Evolutionary conservation across 2,797 vertebrate species (phyloP).

Genomic region (Tragopan temminckii): DNA sequence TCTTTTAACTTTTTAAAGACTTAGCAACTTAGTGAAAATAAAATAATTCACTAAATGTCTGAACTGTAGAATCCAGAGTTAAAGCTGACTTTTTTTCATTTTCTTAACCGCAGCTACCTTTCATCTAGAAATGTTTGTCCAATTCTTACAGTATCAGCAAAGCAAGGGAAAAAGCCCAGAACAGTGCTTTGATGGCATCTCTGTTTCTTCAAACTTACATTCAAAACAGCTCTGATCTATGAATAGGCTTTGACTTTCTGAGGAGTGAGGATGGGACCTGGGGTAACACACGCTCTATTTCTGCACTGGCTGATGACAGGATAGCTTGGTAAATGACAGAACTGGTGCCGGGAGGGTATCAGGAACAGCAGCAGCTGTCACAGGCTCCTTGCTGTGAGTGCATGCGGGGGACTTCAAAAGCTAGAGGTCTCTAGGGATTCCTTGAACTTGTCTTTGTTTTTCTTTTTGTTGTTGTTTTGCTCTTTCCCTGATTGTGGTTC

Average conservation of each 20-base stretch:
- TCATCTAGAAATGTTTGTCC: not conserved
- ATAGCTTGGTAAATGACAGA: slow-evolving; percentile 40
- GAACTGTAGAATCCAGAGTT: not conserved
- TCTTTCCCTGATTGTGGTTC: not conserved
- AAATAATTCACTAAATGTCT: not conserved
- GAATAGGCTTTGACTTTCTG: slow-evolving; percentile 32
- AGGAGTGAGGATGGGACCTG: not conserved
- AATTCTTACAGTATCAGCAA: slow-evolving; percentile 1
- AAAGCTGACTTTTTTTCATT: not conserved
- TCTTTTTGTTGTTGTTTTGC: slow-evolving; percentile 23
- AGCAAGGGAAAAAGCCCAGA: not conserved
- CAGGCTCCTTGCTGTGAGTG: not conserved
- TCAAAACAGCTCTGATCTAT: slow-evolving; percentile 21
- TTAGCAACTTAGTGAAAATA: not conserved
- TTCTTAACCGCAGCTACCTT: not conserved
- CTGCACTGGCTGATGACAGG: slow-evolving; percentile 23
- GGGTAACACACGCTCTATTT: not conserved
- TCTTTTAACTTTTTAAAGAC: not conserved
- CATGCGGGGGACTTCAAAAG: slow-evolving; percentile 56
- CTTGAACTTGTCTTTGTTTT: slow-evolving; percentile 41
- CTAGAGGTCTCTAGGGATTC: slow-evolving; percentile 56
- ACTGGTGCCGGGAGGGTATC: not conserved
- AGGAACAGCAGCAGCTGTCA: slow-evolving; percentile 52
- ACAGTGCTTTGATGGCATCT: not conserved
- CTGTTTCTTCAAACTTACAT: slow-evolving; percentile 1